phyloP scores from a whole-genome alignment of 2,113 vertebrate species.

The Paracanthobrama guichenoti region DNA sequence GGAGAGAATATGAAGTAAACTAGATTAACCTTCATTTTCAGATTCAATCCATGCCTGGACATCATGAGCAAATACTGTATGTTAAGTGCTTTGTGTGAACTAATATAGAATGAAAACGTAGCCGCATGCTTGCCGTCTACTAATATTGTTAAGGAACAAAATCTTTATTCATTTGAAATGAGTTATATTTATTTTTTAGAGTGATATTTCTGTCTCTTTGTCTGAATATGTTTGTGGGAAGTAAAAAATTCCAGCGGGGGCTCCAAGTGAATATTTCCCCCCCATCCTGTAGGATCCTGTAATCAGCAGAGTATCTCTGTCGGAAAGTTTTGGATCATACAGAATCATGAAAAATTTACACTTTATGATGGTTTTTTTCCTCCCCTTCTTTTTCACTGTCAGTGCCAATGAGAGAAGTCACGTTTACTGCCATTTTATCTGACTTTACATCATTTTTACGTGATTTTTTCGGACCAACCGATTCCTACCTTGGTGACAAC shows the following conservation, averaged over 20 bases:
- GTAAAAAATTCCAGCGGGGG: slow-evolving; percentile 47
- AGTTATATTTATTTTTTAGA: slow-evolving; percentile 49
- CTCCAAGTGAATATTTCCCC: slow-evolving; percentile 45
- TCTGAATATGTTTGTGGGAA: slow-evolving; percentile 45
- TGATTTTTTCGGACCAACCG: slow-evolving; percentile 52
- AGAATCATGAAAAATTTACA: not conserved
- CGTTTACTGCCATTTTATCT: slow-evolving; percentile 54
- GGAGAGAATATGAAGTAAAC: slow-evolving; percentile 74
- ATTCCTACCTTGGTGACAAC: slow-evolving; percentile 39
- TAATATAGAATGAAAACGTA: slow-evolving; percentile 77
- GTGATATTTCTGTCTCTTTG: slow-evolving; percentile 57
- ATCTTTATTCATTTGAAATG: slow-evolving; percentile 44
- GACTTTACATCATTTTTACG: slow-evolving; percentile 50
- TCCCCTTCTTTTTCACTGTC: slow-evolving; percentile 15
- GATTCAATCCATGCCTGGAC: slow-evolving; percentile 74
- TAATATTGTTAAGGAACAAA: slow-evolving; percentile 43
- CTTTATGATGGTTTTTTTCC: not conserved
- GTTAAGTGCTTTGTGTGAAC: slow-evolving; percentile 77
- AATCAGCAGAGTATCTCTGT: slow-evolving; percentile 30
- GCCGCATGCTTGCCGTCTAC: slow-evolving; percentile 78
- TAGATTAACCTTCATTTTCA: slow-evolving; percentile 71
- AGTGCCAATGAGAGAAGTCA: slow-evolving; percentile 53
- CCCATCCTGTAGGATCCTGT: not conserved
- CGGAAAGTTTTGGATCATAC: slow-evolving; percentile 4
- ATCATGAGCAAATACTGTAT: slow-evolving; percentile 73